These are phyloP conservation scores for Limnephilus rhombicus DNA, from an alignment of 2,888 invertebrate species.

Conservation along the genomic window DNA sequence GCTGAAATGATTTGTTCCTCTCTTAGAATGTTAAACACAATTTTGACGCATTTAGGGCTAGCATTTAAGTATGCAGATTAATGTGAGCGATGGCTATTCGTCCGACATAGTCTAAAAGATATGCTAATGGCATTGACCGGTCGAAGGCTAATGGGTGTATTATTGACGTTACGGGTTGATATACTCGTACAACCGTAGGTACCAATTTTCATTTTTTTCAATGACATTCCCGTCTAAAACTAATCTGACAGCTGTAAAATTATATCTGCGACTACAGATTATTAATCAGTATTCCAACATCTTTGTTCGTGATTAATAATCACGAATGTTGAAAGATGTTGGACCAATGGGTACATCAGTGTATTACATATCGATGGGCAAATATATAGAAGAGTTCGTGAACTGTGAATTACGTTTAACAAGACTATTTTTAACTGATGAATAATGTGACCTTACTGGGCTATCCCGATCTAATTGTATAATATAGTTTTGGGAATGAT, in stretches of 20 bases:
- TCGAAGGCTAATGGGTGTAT: neutral
- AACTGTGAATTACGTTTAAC: neutral
- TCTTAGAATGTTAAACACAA: neutral
- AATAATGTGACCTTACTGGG: neutral
- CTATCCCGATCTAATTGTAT: no score
- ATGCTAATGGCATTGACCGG: no score
- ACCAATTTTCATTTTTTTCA: neutral
- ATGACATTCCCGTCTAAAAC: no score
- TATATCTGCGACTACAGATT: no score
- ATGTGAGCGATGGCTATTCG: neutral
- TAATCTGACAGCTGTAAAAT: no score
- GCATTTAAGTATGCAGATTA: neutral
- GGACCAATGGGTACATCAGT: no score
- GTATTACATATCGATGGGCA: neutral
- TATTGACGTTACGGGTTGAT: neutral
- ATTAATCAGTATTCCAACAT: no score
- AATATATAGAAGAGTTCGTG: neutral
- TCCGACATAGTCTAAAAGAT: neutral
- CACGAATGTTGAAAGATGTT: neutral
- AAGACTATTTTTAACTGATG: neutral
- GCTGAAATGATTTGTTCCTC: neutral
- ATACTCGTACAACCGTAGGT: neutral
- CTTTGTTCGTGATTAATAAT: neutral
- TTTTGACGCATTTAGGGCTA: neutral
- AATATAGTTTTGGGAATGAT: no score